phyloP scores from a whole-genome alignment of 1,140 invertebrate genomes.

The Lasioglossum albipes region DNA sequence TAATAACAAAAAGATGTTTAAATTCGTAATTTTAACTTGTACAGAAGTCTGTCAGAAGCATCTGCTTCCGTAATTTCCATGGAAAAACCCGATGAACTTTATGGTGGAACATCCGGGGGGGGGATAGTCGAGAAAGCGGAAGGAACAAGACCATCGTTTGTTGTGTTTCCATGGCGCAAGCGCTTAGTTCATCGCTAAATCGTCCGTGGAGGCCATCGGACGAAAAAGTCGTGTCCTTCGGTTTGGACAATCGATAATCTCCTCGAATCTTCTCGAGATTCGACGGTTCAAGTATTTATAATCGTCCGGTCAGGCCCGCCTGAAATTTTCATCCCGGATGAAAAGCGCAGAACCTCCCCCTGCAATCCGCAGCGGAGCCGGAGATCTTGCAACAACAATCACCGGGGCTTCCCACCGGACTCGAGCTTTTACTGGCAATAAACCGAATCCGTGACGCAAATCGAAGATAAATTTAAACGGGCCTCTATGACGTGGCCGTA shows the following conservation, averaged over 20 bases:
- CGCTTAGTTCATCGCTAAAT: constrained; percentile 52
- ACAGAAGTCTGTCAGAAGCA: no score
- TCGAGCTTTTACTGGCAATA: constrained; percentile 48
- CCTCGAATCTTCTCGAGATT: constrained; percentile 5
- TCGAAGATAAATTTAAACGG: constrained; percentile 47
- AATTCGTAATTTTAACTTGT: no score
- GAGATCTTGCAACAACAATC: constrained; percentile 18
- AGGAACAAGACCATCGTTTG: constrained; percentile 1
- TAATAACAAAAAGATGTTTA: no score
- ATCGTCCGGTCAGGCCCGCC: background rate
- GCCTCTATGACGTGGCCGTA: constrained; percentile 19
- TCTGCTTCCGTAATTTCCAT: no score
- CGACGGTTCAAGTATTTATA: constrained; percentile 21
- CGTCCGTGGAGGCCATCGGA: constrained; percentile 5
- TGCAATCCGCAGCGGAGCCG: no score
- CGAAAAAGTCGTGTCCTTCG: constrained; percentile 19
- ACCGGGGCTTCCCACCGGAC: background rate
- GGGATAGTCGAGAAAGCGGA: constrained; percentile 7
- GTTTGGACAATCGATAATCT: constrained; percentile 35
- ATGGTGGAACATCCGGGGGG: background rate
- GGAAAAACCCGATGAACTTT: background rate
- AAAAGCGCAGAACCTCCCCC: no score
- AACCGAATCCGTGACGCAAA: constrained; percentile 45
- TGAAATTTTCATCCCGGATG: background rate
- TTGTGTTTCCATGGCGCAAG: no score